A percentile compares a stretch with the other conserved stretches of the same genome.
Evolutionary conservation across 2,797 vertebrate genomes (phyloP).

Genomic region (Rhinoraja longicauda): DNA sequence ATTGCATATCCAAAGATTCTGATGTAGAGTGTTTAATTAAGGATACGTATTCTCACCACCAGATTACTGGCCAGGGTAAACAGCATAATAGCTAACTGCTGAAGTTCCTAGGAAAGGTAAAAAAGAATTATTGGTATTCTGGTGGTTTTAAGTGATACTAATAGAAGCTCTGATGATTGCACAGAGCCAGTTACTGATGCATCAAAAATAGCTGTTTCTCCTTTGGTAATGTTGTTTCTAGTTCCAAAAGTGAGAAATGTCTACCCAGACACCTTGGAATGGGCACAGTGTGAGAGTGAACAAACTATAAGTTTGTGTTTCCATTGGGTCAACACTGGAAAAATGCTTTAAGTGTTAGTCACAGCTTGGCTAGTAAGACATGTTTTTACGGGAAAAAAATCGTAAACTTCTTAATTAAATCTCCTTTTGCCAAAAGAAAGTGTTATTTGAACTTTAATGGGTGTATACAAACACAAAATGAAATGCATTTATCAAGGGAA

Average conservation of each 20-base stretch:
- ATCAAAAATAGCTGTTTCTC: neutral
- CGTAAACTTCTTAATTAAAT: constrained; percentile 35
- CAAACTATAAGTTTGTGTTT: constrained; percentile 26
- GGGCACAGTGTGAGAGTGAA: constrained; percentile 18
- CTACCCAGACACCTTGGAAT: constrained; percentile 34
- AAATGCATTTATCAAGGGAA: neutral
- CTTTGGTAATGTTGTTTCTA: neutral
- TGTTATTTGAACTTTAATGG: constrained; percentile 21
- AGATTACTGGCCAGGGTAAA: neutral
- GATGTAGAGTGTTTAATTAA: neutral
- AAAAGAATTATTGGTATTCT: neutral
- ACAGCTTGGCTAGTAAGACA: constrained; percentile 1
- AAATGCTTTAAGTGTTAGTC: constrained; percentile 37
- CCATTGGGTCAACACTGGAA: constrained; percentile 35
- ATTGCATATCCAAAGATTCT: neutral
- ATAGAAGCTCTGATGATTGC: neutral
- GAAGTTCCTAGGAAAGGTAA: neutral
- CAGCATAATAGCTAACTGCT: neutral
- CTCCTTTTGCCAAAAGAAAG: neutral
- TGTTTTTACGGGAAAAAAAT: neutral
- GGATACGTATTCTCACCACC: neutral
- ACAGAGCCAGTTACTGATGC: neutral
- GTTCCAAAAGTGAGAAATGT: constrained; percentile 11
- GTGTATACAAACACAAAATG: neutral
- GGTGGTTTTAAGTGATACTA: neutral